Evolutionary conservation across 2,113 vertebrate genomes (phyloP).

Genomic region (Acrocephalus kingi): DNA sequence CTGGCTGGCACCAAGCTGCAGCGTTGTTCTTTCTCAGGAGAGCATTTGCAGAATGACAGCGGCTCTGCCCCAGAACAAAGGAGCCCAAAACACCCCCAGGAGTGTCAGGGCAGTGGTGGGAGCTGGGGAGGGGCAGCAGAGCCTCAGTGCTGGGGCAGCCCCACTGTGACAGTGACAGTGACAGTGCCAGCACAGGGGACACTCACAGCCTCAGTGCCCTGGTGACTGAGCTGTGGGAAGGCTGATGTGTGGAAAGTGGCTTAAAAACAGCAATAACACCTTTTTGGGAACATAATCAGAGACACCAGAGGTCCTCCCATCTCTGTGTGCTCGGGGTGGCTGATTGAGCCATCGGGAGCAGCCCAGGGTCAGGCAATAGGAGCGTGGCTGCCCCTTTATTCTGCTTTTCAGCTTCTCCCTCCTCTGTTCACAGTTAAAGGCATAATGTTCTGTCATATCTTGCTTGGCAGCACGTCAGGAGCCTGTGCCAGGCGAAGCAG

Average conservation of each 20-base stretch:
- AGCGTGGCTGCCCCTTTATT: neutral
- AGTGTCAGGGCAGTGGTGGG: neutral
- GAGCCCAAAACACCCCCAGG: neutral
- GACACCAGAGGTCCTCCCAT: neutral
- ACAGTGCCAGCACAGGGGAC: accelerated
- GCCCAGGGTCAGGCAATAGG: neutral
- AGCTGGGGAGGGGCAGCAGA: neutral
- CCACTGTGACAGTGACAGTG: neutral
- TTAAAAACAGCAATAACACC: neutral
- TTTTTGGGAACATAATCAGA: neutral
- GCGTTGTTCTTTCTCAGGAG: neutral
- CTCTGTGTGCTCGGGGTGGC: accelerated
- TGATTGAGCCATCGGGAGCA: neutral
- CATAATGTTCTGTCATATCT: neutral
- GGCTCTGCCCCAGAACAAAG: neutral
- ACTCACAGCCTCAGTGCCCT: accelerated
- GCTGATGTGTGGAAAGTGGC: neutral
- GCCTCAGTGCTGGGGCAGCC: neutral
- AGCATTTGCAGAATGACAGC: neutral
- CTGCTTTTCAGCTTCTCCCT: neutral
- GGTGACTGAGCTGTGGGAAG: neutral
- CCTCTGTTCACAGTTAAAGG: neutral
- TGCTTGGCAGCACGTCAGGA: slow-evolving; percentile 22
- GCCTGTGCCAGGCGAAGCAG: slow-evolving; percentile 10
- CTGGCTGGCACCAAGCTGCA: accelerated